Percentiles rank a stretch among this genome's conserved stretches.
Conservation (phyloP, 1,140 invertebrate species). For the Leptopilina clavipes region DNA sequence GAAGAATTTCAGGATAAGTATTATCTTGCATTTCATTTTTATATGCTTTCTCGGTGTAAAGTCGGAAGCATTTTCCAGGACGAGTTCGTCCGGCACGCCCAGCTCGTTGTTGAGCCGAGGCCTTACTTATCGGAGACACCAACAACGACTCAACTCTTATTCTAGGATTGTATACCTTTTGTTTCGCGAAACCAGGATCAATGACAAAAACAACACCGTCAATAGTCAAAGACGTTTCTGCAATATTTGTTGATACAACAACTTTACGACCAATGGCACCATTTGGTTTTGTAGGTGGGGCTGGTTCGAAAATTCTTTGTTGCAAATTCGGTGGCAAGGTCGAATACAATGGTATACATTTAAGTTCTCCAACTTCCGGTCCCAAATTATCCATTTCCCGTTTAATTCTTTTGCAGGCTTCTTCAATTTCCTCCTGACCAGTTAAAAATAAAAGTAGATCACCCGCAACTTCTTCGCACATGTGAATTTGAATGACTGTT, state of each 20-base stretch:
- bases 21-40: slow-evolving; percentile 99
- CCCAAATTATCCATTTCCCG: slow-evolving; percentile 97
- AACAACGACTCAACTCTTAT: slow-evolving; percentile 98
- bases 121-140: slow-evolving; percentile 99
- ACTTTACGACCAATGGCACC: slow-evolving; percentile 97
- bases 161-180: slow-evolving; percentile 98
- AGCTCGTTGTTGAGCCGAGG: slow-evolving; percentile 98
- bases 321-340: slow-evolving; percentile 98
- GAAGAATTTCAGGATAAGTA: slow-evolving; percentile 98
- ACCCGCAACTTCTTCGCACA: slow-evolving; percentile 96
- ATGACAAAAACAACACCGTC: slow-evolving; percentile 99
- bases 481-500: slow-evolving; percentile 99
- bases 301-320: slow-evolving; percentile 97
- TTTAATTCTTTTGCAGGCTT: slow-evolving; percentile 98
- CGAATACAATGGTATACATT: slow-evolving; percentile 99
- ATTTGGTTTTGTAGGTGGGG: slow-evolving; percentile 93
- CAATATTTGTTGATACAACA: slow-evolving; percentile 99
- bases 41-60: slow-evolving; percentile 99
- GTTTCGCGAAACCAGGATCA: slow-evolving; percentile 99
- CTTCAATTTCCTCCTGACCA: slow-evolving; percentile 97
- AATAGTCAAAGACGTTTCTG: slow-evolving; percentile 99
- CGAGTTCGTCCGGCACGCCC: slow-evolving; percentile 97
- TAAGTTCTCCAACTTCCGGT: slow-evolving; percentile 96
- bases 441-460: slow-evolving; percentile 98
- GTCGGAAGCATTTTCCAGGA: slow-evolving; percentile 98